Evolutionary conservation across 2,797 vertebrate genomes (phyloP).

Genomic region (Delichon dasypus): DNA sequence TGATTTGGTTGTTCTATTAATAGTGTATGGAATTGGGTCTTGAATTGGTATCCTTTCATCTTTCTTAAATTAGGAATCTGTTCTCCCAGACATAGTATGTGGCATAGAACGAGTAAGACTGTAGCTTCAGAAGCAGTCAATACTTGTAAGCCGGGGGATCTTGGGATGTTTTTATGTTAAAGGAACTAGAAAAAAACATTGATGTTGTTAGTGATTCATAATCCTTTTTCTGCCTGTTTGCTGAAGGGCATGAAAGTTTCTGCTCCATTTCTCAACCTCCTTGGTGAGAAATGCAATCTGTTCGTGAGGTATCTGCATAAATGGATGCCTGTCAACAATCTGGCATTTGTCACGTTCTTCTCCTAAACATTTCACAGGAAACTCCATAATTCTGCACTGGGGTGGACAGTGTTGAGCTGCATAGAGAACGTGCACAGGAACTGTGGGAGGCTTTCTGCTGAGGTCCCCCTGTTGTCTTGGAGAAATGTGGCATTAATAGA

Average conservation of each 20-base stretch:
- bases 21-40: neutral
- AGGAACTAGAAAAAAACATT: neutral
- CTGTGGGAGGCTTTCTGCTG: neutral
- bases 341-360: neutral
- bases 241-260: conserved; percentile 8
- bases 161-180: neutral
- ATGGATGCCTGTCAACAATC: conserved; percentile 21
- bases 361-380: neutral
- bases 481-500: neutral
- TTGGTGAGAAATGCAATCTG: conserved; percentile 36
- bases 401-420: neutral
- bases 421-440: rapidly evolving
- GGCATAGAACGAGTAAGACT: neutral
- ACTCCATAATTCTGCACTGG: neutral
- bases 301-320: neutral
- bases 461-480: neutral
- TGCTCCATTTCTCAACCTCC: conserved; percentile 7
- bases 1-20: neutral
- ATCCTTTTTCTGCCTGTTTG: neutral
- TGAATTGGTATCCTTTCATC: neutral
- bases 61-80: neutral
- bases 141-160: neutral
- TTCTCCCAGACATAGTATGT: neutral
- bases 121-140: neutral
- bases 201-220: neutral